Conservation (phyloP, 2,797 vertebrate genomes). For the Notamacropus eugenii region DNA sequence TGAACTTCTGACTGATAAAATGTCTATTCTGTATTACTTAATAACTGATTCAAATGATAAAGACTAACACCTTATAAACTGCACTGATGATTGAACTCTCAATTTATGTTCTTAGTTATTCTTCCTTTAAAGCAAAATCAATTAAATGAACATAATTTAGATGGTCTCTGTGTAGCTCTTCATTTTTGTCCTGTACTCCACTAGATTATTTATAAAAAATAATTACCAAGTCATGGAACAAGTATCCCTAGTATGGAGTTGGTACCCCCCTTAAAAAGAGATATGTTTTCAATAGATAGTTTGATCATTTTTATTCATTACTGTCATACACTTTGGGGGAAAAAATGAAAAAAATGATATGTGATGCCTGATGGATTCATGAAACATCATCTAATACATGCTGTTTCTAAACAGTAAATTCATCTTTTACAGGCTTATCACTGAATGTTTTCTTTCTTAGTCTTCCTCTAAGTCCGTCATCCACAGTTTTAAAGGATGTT, state of each 20-base stretch:
- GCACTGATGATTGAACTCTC: conserved; percentile 7
- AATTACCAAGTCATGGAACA: conserved; percentile 53
- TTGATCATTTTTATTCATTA: conserved; percentile 46
- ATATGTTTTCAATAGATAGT: conserved; percentile 45
- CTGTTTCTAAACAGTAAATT: conserved; percentile 11
- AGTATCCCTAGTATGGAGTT: conserved; percentile 53
- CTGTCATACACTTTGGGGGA: conserved; percentile 50
- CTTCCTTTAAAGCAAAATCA: conserved; percentile 32
- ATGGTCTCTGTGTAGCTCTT: neutral
- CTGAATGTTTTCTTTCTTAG: neutral
- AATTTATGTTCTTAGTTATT: conserved; percentile 17
- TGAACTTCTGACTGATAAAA: conserved; percentile 17
- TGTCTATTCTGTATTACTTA: neutral
- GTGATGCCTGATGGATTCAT: conserved; percentile 45
- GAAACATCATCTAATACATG: conserved; percentile 35
- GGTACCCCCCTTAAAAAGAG: conserved; percentile 12
- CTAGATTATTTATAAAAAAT: conserved; percentile 57
- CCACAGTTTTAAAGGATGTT: conserved; percentile 32
- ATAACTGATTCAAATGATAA: conserved; percentile 1
- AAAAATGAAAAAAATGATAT: conserved; percentile 34
- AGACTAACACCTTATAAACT: neutral
- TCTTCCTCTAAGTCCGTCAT: neutral
- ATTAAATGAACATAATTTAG: conserved; percentile 36
- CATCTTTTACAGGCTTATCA: conserved; percentile 36
- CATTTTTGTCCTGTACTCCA: neutral